These are phyloP conservation scores for Plestiodon gilberti DNA, from an alignment of 2,113 vertebrate genomes.

Conservation along the genomic window DNA sequence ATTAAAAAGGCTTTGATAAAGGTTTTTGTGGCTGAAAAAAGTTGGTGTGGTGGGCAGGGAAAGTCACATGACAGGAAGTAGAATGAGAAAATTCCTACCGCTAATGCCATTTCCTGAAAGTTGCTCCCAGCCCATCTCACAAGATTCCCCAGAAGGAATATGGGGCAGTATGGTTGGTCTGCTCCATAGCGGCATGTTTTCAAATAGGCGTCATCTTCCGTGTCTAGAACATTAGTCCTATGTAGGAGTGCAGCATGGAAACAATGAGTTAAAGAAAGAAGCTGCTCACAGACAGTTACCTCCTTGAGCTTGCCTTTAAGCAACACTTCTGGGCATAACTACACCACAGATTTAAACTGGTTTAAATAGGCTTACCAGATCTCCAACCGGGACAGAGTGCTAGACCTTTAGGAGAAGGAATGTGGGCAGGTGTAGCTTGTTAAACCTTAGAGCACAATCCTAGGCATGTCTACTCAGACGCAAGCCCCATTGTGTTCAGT, in stretches of 20 bases:
- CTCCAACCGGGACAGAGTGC: too few relatives aligned
- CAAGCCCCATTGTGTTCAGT: too few relatives aligned
- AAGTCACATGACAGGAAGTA: background rate
- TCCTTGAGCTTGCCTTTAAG: background rate
- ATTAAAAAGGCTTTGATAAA: too few relatives aligned
- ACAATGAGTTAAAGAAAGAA: background rate
- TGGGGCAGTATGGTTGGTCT: slow-evolving; percentile 89
- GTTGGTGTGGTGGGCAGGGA: accelerated
- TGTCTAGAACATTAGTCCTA: slow-evolving; percentile 88
- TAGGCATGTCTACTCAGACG: too few relatives aligned
- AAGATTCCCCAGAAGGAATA: slow-evolving; percentile 87
- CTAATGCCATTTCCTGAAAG: slow-evolving; percentile 87
- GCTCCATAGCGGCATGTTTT: slow-evolving; percentile 85
- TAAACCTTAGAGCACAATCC: too few relatives aligned
- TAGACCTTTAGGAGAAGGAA: too few relatives aligned
- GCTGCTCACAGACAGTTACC: background rate
- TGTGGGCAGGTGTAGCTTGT: too few relatives aligned
- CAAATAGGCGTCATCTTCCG: slow-evolving; percentile 78
- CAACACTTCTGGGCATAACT: background rate
- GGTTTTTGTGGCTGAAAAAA: background rate
- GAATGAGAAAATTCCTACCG: slow-evolving; percentile 73
- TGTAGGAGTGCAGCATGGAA: background rate
- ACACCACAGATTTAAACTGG: background rate
- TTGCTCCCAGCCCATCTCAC: slow-evolving; percentile 79
- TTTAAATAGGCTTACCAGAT: too few relatives aligned